Evolutionary conservation across 2,888 invertebrate species (phyloP), one percentile per base, ranked within the genome.

Genomic region (Miltochrista miniata): DNA sequence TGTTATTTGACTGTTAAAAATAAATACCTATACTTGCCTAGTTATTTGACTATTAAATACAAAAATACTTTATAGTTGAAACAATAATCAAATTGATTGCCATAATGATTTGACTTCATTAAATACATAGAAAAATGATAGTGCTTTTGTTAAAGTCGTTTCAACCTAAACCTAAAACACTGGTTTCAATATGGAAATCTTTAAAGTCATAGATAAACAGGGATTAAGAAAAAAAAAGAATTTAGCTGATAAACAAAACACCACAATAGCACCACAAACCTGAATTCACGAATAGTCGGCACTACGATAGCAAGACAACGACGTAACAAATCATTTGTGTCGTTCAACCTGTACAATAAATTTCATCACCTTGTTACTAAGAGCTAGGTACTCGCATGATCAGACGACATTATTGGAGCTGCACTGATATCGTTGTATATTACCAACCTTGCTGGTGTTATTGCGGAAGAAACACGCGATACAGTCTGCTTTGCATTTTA

Each of bases 371-470:
- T 70, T 43, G 56, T 74, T 61, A 64, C 64, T 60, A 50, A 62
- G 48, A 56, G 59, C 50, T 51, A 59, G 70, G 64, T 68, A 68
- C 55, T 75, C 45, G 73, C 76, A 74, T 76, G 76, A 64, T 67
- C 55, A 54, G 44, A 54, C 48, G 68, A 61, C 69, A 69, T 76
- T 75, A 61, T 66, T 59, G 56, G 35, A n/a, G 43, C 35, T 61
- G 58, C 62, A 59, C 67, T 62, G 60, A 67, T 64, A 56, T 55
- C 56, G 61, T 57, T 49, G 49, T 54, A 44, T 50, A 57, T 59
- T 63, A 55, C 40, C 36, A 60, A 48, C 44, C 31, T 59, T 61
- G 59, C 53, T 55, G 56, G 51, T 59, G 40, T 50, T 61, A 61
- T 59, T 61, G 59, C 48, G 37, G 44, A 44, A 43, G 7, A 34